Base-by-base conservation (phyloP, 2,888 invertebrate genomes). In the Phasia obesa region DNA sequence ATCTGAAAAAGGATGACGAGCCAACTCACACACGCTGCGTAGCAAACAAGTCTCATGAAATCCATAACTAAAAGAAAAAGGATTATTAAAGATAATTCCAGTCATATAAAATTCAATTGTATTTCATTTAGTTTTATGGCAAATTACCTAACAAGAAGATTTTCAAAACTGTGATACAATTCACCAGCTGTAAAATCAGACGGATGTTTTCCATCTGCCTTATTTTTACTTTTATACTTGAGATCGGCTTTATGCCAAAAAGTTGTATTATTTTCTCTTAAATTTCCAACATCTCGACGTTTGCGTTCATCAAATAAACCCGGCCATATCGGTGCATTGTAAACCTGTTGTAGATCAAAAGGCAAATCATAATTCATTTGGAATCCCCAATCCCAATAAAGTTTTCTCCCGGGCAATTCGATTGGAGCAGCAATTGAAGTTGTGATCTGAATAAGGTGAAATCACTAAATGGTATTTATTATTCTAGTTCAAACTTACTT, bases 1-100 rank as follows among this genome's bases (percentile, higher is more conserved):
- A 21, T 88, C 87, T 70, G 93, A 92, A 47, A 95, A 89, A 0
- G 95, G 94, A 85, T 93, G 93, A 60, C 92, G 93, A 2, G 94
- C 93, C 31, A 95, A 90, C 85, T 95, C 94, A 86, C 96, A 96
- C 60, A 96, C 93, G 55, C 94, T 93, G 84, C 93, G 93, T 65
- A 95, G 89, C n/a, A 95, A 91, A 87, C 95, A 96, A 11, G 93
- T 93, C 2, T 95, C 95, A 85, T 94, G 93, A 84, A 93, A 92
- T 2, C 95, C 95, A 77, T 93, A 93, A 21, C 95, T 95, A 57
- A 69, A 60, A 21, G n/a, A 17, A 35, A 23, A n/a, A 19, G 11
- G 6, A 17, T n/a, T n/a, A 23, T 13, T 17, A 55, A 53, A 53
- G 6, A 38, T n/a, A 49, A 21, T 13, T 21, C 49, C 9, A 7